Percentiles rank a stretch among this genome's conserved stretches.
These are phyloP conservation scores for Sciurus niger DNA, from an alignment of 2,113 vertebrate species.

Conservation along the genomic window DNA sequence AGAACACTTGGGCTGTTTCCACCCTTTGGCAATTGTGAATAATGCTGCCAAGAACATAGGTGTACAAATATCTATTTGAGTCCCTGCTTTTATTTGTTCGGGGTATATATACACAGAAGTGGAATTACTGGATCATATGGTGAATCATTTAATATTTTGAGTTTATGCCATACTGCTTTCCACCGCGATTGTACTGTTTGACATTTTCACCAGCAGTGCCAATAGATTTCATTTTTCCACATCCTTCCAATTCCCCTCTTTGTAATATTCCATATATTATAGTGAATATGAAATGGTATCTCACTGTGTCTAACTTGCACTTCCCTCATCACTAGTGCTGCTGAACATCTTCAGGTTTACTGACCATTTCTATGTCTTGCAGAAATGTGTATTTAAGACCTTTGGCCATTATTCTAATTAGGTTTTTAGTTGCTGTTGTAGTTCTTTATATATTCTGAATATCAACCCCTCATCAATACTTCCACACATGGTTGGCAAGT, in stretches of 20 bases:
- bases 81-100: not conserved
- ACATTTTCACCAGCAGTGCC: not conserved
- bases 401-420: not conserved
- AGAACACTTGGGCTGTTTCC: not conserved
- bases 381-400: not conserved
- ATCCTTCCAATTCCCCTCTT: not conserved
- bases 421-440: not conserved
- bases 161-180: not conserved
- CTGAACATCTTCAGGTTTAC: not conserved
- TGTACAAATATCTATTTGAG: not conserved
- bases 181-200: not conserved
- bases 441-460: not conserved
- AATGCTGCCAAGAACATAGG: not conserved
- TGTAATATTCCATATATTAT: not conserved
- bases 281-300: not conserved
- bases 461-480: not conserved
- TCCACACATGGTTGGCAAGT: not conserved
- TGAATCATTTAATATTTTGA: not conserved
- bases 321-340: not conserved
- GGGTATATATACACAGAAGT: not conserved
- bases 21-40: not conserved
- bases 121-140: not conserved
- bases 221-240: not conserved
- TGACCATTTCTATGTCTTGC: not conserved
- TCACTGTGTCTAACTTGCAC: not conserved